These are phyloP conservation scores for Triplophysa tibetana DNA, from an alignment of 2,113 vertebrate genomes.

Conservation along the genomic window DNA sequence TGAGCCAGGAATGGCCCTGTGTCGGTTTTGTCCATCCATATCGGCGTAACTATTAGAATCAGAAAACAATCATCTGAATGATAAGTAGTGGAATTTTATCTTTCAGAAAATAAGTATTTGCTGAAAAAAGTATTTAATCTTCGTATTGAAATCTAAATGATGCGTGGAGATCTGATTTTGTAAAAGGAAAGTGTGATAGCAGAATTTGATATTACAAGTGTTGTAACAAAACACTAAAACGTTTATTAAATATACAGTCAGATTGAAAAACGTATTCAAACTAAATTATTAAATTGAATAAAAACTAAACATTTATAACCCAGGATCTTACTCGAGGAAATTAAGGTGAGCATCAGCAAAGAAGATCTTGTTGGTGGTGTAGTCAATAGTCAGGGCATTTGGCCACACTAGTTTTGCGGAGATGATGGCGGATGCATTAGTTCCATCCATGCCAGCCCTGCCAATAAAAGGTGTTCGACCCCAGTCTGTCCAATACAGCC, in stretches of 20 bases:
- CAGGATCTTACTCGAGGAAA: constrained; percentile 89
- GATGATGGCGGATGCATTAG: constrained; percentile 85
- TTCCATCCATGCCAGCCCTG: constrained; percentile 92
- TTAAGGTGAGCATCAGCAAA: constrained; percentile 97
- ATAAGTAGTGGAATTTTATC: not conserved
- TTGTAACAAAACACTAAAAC: no score
- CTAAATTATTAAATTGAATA: no score
- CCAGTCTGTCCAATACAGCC: constrained; percentile 96
- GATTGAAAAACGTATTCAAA: no score
- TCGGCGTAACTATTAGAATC: constrained; percentile 82
- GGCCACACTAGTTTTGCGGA: constrained; percentile 95
- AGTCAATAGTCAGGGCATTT: constrained; percentile 95
- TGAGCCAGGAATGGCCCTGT: constrained; percentile 85
- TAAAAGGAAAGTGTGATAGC: no score
- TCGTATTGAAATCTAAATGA: no score
- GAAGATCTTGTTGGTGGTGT: constrained; percentile 93
- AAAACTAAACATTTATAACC: no score
- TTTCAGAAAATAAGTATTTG: no score
- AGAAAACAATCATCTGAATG: not conserved
- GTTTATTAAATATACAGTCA: no score
- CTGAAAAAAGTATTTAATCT: no score
- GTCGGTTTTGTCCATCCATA: constrained; percentile 87
- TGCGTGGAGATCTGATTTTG: no score
- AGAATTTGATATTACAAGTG: no score
- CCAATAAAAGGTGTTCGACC: constrained; percentile 87